These are phyloP conservation scores for Gadopsis bispinosus DNA, from an alignment of 2,797 vertebrate genomes.

Conservation along the genomic window DNA sequence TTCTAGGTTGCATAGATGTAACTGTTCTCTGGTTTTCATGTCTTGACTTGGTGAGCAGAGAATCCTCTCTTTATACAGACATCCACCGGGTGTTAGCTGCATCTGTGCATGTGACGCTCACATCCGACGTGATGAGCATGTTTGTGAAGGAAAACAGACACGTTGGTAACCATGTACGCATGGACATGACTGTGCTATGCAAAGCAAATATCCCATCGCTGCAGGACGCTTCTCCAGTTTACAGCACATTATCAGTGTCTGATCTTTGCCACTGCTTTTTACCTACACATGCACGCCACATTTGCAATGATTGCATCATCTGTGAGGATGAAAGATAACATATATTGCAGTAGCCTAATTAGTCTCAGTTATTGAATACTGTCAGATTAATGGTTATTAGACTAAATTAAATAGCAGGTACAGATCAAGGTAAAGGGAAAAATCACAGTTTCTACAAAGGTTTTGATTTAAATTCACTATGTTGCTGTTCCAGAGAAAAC, in stretches of 20 bases:
- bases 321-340: conserved; percentile 43
- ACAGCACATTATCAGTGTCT: conserved; percentile 32
- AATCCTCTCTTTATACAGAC: conserved; percentile 42
- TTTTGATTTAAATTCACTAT: conserved; percentile 24
- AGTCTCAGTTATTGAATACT: conserved; percentile 40
- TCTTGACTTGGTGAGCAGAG: conserved; percentile 32
- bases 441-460: neutral
- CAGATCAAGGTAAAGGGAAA: conserved; percentile 20
- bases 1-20: conserved; percentile 7
- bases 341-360: conserved; percentile 44
- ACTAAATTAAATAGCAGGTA: conserved; percentile 29
- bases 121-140: conserved; percentile 34
- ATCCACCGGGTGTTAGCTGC: conserved; percentile 55
- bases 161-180: conserved; percentile 43
- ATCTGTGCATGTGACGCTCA: conserved; percentile 50
- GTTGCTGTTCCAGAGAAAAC: neutral
- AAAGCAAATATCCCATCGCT: conserved; percentile 54
- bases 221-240: conserved; percentile 36
- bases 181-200: conserved; percentile 51
- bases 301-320: conserved; percentile 62
- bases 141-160: conserved; percentile 48
- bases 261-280: conserved; percentile 52
- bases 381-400: conserved; percentile 35
- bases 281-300: conserved; percentile 10
- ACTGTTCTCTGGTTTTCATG: neutral